A percentile compares a stretch with the other conserved stretches of the same genome.
These are phyloP conservation scores for Lutraria rhynchaena DNA, from an alignment of 1,140 invertebrate genomes.

Conservation along the genomic window DNA sequence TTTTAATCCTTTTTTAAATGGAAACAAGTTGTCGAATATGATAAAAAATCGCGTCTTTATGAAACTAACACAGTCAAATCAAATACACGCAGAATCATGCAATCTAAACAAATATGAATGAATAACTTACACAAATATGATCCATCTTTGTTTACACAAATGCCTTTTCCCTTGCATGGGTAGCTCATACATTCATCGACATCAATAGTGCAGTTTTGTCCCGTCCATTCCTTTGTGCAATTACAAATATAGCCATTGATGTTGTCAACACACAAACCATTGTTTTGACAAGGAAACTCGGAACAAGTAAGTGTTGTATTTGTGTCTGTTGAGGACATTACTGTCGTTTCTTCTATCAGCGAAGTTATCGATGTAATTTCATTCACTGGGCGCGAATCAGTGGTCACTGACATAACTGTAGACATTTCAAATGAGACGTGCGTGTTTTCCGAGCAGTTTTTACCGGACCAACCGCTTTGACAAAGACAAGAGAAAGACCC, in stretches of 20 bases:
- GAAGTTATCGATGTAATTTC: conserved; percentile 6
- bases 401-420: conserved; percentile 54
- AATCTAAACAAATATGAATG: too few species aligned
- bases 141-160: background rate
- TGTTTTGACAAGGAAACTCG: conserved; percentile 89
- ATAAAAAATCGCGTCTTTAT: too few species aligned
- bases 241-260: conserved; percentile 64
- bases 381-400: background rate
- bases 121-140: background rate
- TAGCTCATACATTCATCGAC: background rate
- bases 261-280: conserved; percentile 82
- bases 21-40: too few species aligned
- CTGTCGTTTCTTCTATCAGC: conserved; percentile 50
- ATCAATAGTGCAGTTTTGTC: background rate
- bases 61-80: too few species aligned
- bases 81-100: too few species aligned
- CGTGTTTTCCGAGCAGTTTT: conserved; percentile 85
- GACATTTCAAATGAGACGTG: conserved; percentile 50
- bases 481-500: background rate
- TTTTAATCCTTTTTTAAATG: too few species aligned
- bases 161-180: background rate
- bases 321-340: conserved; percentile 59
- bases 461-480: background rate
- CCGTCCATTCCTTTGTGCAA: conserved; percentile 62
- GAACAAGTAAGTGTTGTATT: too few species aligned